Base-by-base conservation (phyloP, 2,797 vertebrate species). In the Scyliorhinus canicula region DNA sequence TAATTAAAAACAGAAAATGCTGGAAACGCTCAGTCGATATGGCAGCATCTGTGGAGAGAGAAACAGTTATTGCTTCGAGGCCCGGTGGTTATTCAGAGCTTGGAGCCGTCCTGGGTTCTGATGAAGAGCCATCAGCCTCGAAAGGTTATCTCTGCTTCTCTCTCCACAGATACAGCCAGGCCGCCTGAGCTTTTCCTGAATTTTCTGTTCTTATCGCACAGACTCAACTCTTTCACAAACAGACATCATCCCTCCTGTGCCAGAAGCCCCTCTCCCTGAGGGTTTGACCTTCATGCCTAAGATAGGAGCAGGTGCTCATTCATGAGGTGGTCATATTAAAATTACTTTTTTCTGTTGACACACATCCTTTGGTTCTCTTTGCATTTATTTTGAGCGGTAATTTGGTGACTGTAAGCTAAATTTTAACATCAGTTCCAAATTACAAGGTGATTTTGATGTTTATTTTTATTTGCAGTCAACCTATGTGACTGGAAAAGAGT, bases 401-500 rank as follows among this genome's bases (percentile, higher is more conserved):
- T 79, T 79, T 55, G 55, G 2, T 26, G 6, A n/a, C 55, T 65
- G 6, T n/a, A 74, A 55, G 69, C 57, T 35, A 82, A 77, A 79
- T 77, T 35, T 47, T 24, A 95, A 31, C 50, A 40, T 50, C 50
- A 69, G 19, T 86, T 63, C 85, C 63, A 19, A 12, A 57, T 77
- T 28, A 35, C 50, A 71, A 71, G 65, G 26, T 93, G 77, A 7
- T 69, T 95, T 44, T 82, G 19, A 93, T 50, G 95, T 95, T 67
- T 95, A 95, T 95, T 95, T 96, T 55, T 95, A 40, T 95, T 96
- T 97, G 95, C 97, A 99, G 99, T 99, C 99, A 31, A 97, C 98
- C 95, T 99, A 98, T 2, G 95, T 99, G 95, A 99, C 99, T 0
- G 99, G 99, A n/a, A 98, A 98, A 3, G 98, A 98, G 95, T 97